Percentiles rank a stretch among this genome's conserved stretches.
Conservation (phyloP, 2,113 vertebrate species). For the Xenus cinereus region DNA sequence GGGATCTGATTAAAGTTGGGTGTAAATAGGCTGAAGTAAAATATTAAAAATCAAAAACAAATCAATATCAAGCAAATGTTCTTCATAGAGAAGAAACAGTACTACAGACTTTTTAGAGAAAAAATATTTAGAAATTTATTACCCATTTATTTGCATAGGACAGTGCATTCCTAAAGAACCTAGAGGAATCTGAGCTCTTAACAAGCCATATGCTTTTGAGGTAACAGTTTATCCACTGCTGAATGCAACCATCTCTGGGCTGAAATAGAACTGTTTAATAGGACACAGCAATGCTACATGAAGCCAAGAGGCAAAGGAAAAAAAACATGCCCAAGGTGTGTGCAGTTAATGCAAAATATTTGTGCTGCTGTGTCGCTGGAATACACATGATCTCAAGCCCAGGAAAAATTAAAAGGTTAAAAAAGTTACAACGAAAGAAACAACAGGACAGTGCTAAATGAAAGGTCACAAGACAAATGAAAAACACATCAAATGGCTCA, state of each 20-base stretch:
- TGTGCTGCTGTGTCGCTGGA: background rate
- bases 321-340: background rate
- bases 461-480: constrained; percentile 52
- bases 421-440: constrained; percentile 49
- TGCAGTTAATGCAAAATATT: constrained; percentile 23
- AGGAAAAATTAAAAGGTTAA: constrained; percentile 55
- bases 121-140: background rate
- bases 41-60: background rate
- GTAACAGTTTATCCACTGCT: background rate
- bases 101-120: background rate
- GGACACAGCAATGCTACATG: background rate
- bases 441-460: constrained; percentile 42
- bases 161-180: background rate
- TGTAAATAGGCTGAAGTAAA: background rate
- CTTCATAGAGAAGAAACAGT: background rate
- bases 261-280: background rate
- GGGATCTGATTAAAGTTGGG: background rate
- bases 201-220: background rate
- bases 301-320: background rate
- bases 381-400: background rate
- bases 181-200: background rate
- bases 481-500: constrained; percentile 48
- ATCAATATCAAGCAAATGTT: background rate
- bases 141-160: background rate
- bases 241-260: background rate